These are phyloP conservation scores for Apodemia zela DNA, from an alignment of 2,888 invertebrate species.

Conservation along the genomic window DNA sequence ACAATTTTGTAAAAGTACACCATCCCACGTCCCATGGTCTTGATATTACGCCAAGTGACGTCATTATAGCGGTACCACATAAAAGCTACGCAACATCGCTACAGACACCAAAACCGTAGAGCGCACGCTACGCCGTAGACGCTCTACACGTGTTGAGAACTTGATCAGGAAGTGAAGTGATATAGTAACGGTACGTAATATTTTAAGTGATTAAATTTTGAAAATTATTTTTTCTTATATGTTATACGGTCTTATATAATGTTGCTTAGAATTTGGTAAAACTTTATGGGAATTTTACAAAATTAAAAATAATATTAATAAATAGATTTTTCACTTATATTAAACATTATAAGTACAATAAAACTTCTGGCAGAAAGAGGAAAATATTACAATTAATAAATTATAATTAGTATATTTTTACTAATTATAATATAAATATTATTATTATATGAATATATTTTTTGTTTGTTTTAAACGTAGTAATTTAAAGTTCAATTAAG, in stretches of 20 bases:
- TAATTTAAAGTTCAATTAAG: too few relatives aligned
- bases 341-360: too few relatives aligned
- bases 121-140: constrained; percentile 63
- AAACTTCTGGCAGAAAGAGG: too few relatives aligned
- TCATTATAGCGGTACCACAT: constrained; percentile 45
- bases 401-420: too few relatives aligned
- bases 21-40: constrained; percentile 54
- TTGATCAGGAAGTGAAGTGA: constrained; percentile 25
- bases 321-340: too few relatives aligned
- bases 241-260: neutral
- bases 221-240: neutral
- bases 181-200: constrained; percentile 13
- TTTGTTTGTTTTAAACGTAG: too few relatives aligned
- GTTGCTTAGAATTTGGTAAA: neutral
- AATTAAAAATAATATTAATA: neutral
- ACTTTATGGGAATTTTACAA: neutral
- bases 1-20: constrained; percentile 42
- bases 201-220: neutral
- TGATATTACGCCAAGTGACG: constrained; percentile 60
- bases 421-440: too few relatives aligned
- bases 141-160: constrained; percentile 50
- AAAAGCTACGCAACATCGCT: constrained; percentile 51
- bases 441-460: too few relatives aligned
- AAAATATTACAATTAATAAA: too few relatives aligned
- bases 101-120: constrained; percentile 58